Percentiles rank a stretch among this genome's conserved stretches.
Evolutionary conservation across 2,888 invertebrate genomes (phyloP).

Genomic region (Elysia crispata): DNA sequence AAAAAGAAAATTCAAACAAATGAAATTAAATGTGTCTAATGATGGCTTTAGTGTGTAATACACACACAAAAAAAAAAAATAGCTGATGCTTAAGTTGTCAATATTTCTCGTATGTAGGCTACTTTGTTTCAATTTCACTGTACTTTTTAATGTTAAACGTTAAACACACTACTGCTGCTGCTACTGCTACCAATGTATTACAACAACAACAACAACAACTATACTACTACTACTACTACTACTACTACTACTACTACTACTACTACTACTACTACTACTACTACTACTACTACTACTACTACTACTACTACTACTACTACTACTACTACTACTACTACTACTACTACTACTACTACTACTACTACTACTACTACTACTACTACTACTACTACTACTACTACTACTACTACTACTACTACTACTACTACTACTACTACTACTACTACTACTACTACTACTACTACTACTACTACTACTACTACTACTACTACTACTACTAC

Average conservation of each 20-base stretch:
- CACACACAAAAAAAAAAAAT: no score
- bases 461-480: conserved; percentile 4
- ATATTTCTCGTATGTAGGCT: no score
- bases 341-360: conserved; percentile 9
- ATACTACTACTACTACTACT: no score
- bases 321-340: conserved; percentile 9
- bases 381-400: conserved; percentile 11
- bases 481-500: conserved; percentile 28
- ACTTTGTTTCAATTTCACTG: background rate
- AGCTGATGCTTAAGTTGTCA: no score
- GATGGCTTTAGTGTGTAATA: no score
- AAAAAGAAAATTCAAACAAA: no score
- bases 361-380: background rate
- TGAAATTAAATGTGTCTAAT: no score
- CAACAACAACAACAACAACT: no score
- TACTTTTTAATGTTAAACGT: background rate
- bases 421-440: background rate
- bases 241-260: conserved; percentile 9
- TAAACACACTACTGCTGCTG: background rate
- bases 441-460: no score
- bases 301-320: conserved; percentile 9
- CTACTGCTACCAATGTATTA: background rate
- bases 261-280: conserved; percentile 9
- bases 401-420: background rate
- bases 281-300: conserved; percentile 9